phyloP scores from a whole-genome alignment of 2,888 invertebrate species.

The Gymnoscelis rufifasciata region DNA sequence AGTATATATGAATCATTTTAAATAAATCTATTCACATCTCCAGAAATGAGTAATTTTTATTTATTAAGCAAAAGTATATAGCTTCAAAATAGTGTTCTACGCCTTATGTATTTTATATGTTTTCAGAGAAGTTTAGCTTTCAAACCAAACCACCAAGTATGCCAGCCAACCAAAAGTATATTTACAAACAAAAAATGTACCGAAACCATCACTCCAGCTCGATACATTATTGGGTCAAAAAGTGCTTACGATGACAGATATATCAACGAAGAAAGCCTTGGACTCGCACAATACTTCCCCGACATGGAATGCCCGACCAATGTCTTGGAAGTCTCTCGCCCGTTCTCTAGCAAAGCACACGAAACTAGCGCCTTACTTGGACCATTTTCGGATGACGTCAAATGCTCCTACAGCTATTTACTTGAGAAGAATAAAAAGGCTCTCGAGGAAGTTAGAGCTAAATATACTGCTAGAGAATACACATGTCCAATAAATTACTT shows the following conservation, averaged over 20 bases:
- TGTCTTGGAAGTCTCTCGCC: constrained; percentile 45
- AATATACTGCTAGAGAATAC: constrained; percentile 16
- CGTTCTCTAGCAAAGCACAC: constrained; percentile 43
- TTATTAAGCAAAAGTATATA: too few species aligned
- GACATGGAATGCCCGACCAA: constrained; percentile 44
- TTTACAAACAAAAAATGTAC: constrained; percentile 25
- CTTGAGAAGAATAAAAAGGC: constrained; percentile 10
- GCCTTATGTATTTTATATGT: background rate
- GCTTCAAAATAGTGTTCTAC: background rate
- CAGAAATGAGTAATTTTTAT: too few species aligned
- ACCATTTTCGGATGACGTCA: constrained; percentile 50
- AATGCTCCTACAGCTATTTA: constrained; percentile 36
- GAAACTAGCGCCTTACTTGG: constrained; percentile 33
- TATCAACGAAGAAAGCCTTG: constrained; percentile 2
- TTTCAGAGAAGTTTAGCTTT: constrained; percentile 33
- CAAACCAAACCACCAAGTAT: constrained; percentile 24
- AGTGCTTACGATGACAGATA: constrained; percentile 27
- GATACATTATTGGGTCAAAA: constrained; percentile 25
- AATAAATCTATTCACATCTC: too few species aligned
- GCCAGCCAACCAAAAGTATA: constrained; percentile 22
- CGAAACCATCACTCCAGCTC: constrained; percentile 32
- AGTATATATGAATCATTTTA: constrained; percentile 4
- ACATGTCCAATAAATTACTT: constrained; percentile 1
- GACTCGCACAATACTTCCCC: constrained; percentile 37
- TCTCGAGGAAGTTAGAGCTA: constrained; percentile 16